A percentile compares a stretch with the other conserved stretches of the same genome.
phyloP scores from a whole-genome alignment of 2,888 invertebrate genomes.

The Protula sp. region DNA sequence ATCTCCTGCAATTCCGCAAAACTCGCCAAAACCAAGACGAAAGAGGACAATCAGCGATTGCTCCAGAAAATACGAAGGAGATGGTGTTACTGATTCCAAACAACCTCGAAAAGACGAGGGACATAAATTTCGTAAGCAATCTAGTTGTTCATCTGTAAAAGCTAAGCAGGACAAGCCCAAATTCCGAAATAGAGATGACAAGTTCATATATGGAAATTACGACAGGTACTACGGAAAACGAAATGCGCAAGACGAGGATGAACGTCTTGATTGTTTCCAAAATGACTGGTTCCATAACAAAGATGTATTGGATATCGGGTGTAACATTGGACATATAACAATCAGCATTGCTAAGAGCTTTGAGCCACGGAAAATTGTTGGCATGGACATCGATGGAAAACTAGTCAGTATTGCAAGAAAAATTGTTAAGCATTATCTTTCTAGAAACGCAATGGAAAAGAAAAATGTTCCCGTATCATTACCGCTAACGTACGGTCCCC shows the following conservation, averaged over 20 bases:
- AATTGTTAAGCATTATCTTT: slow-evolving; percentile 67
- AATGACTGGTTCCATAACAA: slow-evolving; percentile 79
- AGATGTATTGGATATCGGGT: slow-evolving; percentile 93
- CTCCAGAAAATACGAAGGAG: slow-evolving; percentile 6
- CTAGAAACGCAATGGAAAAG: slow-evolving; percentile 12
- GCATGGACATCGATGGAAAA: slow-evolving; percentile 89
- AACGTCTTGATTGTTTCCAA: slow-evolving; percentile 76
- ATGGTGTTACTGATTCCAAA: not conserved
- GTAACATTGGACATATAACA: slow-evolving; percentile 94
- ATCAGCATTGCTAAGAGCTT: slow-evolving; percentile 82
- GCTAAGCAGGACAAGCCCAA: not conserved
- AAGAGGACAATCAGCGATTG: slow-evolving; percentile 33
- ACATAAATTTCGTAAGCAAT: no score
- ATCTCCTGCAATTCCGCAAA: slow-evolving; percentile 41
- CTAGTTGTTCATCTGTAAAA: not conserved
- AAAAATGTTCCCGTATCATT: slow-evolving; percentile 76
- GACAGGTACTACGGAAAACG: slow-evolving; percentile 94
- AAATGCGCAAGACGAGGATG: slow-evolving; percentile 72
- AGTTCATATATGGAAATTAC: slow-evolving; percentile 93
- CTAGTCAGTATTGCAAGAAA: slow-evolving; percentile 73
- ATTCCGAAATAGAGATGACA: slow-evolving; percentile 55
- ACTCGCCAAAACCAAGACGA: slow-evolving; percentile 33
- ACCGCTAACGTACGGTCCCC: slow-evolving; percentile 78
- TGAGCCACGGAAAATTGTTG: slow-evolving; percentile 76
- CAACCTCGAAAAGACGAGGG: not conserved